phyloP scores from a whole-genome alignment of 2,888 invertebrate species.

The Eupithecia centaureata region DNA sequence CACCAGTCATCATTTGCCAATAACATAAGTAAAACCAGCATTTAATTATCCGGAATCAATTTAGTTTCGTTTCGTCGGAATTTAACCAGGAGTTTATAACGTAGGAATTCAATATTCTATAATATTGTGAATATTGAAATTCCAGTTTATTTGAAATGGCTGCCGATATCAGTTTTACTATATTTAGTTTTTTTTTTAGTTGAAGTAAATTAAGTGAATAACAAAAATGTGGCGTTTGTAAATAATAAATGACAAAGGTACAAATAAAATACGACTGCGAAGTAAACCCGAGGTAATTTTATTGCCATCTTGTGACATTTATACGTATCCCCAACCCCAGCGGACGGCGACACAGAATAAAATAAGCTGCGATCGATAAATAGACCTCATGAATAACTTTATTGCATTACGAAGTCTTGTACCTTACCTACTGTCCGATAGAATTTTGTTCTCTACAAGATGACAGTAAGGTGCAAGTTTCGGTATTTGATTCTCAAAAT shows the following conservation, averaged over 20 bases:
- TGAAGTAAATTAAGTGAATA: background rate
- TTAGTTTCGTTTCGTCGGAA: slow-evolving; percentile 17
- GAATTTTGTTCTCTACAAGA: background rate
- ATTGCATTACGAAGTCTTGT: slow-evolving; percentile 70
- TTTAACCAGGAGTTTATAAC: slow-evolving; percentile 10
- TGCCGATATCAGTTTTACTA: slow-evolving; percentile 1
- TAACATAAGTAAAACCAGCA: background rate
- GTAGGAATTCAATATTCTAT: background rate
- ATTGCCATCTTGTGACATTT: slow-evolving; percentile 9
- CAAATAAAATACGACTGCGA: background rate
- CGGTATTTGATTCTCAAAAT: background rate
- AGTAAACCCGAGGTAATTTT: slow-evolving; percentile 2
- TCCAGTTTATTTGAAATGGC: background rate
- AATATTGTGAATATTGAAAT: slow-evolving; percentile 4
- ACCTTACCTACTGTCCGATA: slow-evolving; percentile 15
- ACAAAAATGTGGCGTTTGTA: background rate
- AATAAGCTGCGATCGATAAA: slow-evolving; percentile 53
- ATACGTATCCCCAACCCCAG: slow-evolving; percentile 15
- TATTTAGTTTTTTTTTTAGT: too few species aligned
- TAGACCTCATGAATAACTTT: slow-evolving; percentile 76
- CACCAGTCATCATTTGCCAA: background rate
- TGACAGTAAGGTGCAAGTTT: slow-evolving; percentile 12
- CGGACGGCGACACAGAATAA: slow-evolving; percentile 23
- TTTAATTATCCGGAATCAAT: background rate
- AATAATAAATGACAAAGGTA: slow-evolving; percentile 3